phyloP scores from a whole-genome alignment of 2,888 invertebrate genomes.

The Mongoloraphidia duomilia region DNA sequence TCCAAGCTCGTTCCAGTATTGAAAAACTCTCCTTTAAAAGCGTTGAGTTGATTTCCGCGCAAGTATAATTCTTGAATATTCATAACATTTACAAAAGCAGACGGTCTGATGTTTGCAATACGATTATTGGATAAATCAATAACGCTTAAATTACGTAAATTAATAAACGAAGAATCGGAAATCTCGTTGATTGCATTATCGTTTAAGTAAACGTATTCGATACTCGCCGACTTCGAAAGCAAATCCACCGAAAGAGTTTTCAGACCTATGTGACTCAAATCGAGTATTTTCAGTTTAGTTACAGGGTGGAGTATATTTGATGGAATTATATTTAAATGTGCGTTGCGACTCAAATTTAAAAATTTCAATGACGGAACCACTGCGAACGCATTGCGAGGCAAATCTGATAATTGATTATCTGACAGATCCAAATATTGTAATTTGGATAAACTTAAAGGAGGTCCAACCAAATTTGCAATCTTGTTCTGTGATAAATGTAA shows the following conservation, averaged over 20 bases:
- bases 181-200: slow-evolving; percentile 65
- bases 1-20: slow-evolving; percentile 71
- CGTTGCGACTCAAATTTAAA: slow-evolving; percentile 64
- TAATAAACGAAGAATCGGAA: slow-evolving; percentile 60
- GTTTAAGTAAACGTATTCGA: slow-evolving; percentile 53
- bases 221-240: slow-evolving; percentile 47
- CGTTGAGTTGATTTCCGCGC: slow-evolving; percentile 60
- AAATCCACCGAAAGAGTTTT: slow-evolving; percentile 59
- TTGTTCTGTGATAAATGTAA: slow-evolving; percentile 62
- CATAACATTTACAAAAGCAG: slow-evolving; percentile 64
- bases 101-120: slow-evolving; percentile 57
- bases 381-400: slow-evolving; percentile 52
- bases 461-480: slow-evolving; percentile 48
- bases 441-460: slow-evolving; percentile 46
- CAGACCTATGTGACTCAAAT: slow-evolving; percentile 59
- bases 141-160: slow-evolving; percentile 55
- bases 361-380: slow-evolving; percentile 50
- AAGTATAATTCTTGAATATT: slow-evolving; percentile 56
- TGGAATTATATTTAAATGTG: slow-evolving; percentile 47
- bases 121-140: slow-evolving; percentile 69
- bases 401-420: slow-evolving; percentile 59
- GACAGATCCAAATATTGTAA: slow-evolving; percentile 62
- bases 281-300: slow-evolving; percentile 49
- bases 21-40: slow-evolving; percentile 74
- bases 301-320: slow-evolving; percentile 56